Evolutionary conservation across 1,140 invertebrate genomes (phyloP), one percentile per base, ranked within the genome.

Genomic region (Hormaphis cornu): DNA sequence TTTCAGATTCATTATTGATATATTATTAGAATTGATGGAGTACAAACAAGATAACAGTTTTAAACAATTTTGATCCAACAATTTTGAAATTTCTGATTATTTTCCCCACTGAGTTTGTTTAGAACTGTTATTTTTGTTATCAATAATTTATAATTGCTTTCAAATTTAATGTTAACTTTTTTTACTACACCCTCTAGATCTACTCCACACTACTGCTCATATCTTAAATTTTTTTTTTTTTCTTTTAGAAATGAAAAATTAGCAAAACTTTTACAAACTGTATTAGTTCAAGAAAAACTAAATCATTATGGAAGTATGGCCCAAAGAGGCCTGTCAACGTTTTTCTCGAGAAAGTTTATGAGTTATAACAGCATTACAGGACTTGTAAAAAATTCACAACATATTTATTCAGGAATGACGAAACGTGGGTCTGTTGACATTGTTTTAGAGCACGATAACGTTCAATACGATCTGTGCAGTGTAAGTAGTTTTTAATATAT

Each of bases 361-460:
- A 78, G 77, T 24, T 82, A 82, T 10, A 73, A 78, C 0, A 83
- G 83, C 52, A 83, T 82, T 28, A 89, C 90, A 70, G 89, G 88
- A 28, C 83, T 83, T 2, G 79, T 93, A 12, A 78, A 88, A 0
- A 86, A 88, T 6, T 79, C 88, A n/a, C 86, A 91, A 75, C 89
- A 91, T 77, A 86, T 90, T 1, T 82, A 80, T 16, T 81, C 83
- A 37, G 89, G 88, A 20, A 80, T 93, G 3, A 76, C 91, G 1
- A 92, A 91, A 76, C 80, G 87, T 26, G 89, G 88, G 18, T 80
- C 83, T 0, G 89, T 92, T 10, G 85, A 91, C 76, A 82, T 91
- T 12, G 78, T 87, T 24, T 63, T 91, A 5, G 79, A 85, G 30
- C 82, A 81, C 12, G 75, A 81, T 0, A 76, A 78, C 0, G 74